Evolutionary conservation across 2,113 vertebrate species (phyloP), one percentile per base, ranked within the genome.

Genomic region (Nycticorax nycticorax): DNA sequence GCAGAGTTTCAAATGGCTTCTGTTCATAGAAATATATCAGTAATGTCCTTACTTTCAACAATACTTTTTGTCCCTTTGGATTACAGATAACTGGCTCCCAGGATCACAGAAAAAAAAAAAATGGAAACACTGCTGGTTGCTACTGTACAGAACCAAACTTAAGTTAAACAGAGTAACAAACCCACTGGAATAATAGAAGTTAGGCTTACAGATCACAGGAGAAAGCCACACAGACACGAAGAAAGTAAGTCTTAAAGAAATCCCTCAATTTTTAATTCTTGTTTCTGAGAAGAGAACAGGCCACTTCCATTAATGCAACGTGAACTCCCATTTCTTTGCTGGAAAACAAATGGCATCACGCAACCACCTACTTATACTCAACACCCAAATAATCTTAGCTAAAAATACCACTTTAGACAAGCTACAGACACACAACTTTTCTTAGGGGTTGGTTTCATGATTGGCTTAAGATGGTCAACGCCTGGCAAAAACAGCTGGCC

Each of bases 71-170:
- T 87, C 14, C 22, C 35, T 60, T 67, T 85, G 41, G 16, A 47
- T 96, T 93, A 68, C 62, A 93, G n/a, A 37, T 45, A 86, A 69
- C 52, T 35, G 88, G 17, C 39, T 85, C 57, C 47, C 14, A 77
- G 78, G 32, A 47, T 30, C 35, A 67, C 7, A 76, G 47, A 37
- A 47, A 30, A 52, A 75, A n/a, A 57, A 72, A 63, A 76, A 43
- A 12, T 9, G 32, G 24, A 80, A 80, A 53, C 47, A 48, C 35
- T 0, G 1, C 11, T 26, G 17, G 16, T 85, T 96, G 59, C 87
- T 87, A 55, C 24, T 17, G 8, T 60, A 28, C 10, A 81, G 52
- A 26, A 59, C 18, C 33, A 84, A 47, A 39, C 14, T 75, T n/a
- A 45, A 11, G 21, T n/a, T 52, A 86, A 95, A 92, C 39, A 43